Evolutionary conservation across 2,888 invertebrate genomes (phyloP).

Genomic region (Tachystola acroxantha): DNA sequence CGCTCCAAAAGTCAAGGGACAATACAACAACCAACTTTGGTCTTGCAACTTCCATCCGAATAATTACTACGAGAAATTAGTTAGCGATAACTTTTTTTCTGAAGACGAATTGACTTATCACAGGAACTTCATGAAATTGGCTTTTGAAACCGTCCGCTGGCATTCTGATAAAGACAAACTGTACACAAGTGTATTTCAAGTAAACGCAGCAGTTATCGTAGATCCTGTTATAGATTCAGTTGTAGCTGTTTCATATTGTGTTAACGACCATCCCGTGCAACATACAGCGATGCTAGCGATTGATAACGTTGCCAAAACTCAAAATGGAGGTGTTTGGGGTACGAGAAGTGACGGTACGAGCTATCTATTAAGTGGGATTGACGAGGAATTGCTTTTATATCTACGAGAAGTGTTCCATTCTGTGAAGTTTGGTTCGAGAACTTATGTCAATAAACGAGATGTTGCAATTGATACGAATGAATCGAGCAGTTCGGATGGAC

Average conservation of each 20-base stretch:
- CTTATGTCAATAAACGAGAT: slow-evolving; percentile 44
- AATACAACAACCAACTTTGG: slow-evolving; percentile 85
- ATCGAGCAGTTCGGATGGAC: slow-evolving; percentile 51
- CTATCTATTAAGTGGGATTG: slow-evolving; percentile 47
- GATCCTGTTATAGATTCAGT: slow-evolving; percentile 83
- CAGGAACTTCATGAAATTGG: slow-evolving; percentile 76
- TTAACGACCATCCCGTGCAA: slow-evolving; percentile 82
- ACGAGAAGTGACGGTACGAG: slow-evolving; percentile 15
- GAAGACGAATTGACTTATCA: slow-evolving; percentile 72
- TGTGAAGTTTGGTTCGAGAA: slow-evolving; percentile 67
- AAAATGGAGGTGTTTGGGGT: slow-evolving; percentile 87
- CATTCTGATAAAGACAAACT: slow-evolving; percentile 19
- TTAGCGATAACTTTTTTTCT: slow-evolving; percentile 80
- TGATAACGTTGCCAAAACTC: slow-evolving; percentile 90
- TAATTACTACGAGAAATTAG: slow-evolving; percentile 82
- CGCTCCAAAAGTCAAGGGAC: slow-evolving; percentile 82
- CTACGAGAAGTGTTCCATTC: slow-evolving; percentile 46
- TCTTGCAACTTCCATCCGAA: slow-evolving; percentile 92
- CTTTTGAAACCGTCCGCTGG: slow-evolving; percentile 72
- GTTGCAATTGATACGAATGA: slow-evolving; percentile 10
- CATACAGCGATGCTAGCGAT: slow-evolving; percentile 92
- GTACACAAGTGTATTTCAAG: slow-evolving; percentile 5
- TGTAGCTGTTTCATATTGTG: slow-evolving; percentile 82
- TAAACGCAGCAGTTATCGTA: slow-evolving; percentile 79
- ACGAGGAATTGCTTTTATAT: slow-evolving; percentile 43